These are phyloP conservation scores for Elysia chlorotica DNA, from an alignment of 1,140 invertebrate genomes.

Conservation along the genomic window DNA sequence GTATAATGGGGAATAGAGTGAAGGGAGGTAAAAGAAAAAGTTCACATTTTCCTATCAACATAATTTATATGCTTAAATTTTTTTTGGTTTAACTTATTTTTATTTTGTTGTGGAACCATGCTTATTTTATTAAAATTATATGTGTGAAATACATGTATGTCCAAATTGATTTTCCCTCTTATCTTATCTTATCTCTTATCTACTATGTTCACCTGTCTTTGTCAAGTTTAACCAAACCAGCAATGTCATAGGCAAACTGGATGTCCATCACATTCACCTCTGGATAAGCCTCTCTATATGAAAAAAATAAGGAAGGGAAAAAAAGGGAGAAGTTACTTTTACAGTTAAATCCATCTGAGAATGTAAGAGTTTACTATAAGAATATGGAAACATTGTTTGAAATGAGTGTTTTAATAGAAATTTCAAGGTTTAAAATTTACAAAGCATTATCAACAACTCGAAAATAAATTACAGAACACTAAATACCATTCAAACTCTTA, in stretches of 20 bases:
- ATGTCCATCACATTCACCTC: conserved; percentile 83
- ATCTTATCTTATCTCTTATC: not conserved
- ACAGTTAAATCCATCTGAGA: not conserved
- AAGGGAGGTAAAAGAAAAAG: too few relatives aligned
- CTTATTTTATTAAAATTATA: too few relatives aligned
- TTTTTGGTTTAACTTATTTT: too few relatives aligned
- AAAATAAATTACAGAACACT: too few relatives aligned
- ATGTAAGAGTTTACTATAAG: not conserved
- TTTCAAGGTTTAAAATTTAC: not conserved
- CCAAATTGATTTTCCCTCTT: not conserved
- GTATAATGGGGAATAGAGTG: too few relatives aligned
- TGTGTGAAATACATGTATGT: too few relatives aligned
- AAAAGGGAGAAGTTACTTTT: not conserved
- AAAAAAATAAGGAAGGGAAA: too few relatives aligned
- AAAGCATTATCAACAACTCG: too few relatives aligned
- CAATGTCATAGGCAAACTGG: conserved; percentile 88
- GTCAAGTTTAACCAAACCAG: conserved; percentile 78
- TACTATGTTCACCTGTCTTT: conserved; percentile 66
- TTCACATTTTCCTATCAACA: too few relatives aligned
- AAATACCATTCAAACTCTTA: too few relatives aligned
- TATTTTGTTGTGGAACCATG: too few relatives aligned
- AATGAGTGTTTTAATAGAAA: not conserved
- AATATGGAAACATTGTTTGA: not conserved
- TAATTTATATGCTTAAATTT: too few relatives aligned
- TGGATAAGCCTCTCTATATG: conserved; percentile 87